phyloP scores from a whole-genome alignment of 1,140 invertebrate genomes.

The Stegodyphus dumicola region DNA sequence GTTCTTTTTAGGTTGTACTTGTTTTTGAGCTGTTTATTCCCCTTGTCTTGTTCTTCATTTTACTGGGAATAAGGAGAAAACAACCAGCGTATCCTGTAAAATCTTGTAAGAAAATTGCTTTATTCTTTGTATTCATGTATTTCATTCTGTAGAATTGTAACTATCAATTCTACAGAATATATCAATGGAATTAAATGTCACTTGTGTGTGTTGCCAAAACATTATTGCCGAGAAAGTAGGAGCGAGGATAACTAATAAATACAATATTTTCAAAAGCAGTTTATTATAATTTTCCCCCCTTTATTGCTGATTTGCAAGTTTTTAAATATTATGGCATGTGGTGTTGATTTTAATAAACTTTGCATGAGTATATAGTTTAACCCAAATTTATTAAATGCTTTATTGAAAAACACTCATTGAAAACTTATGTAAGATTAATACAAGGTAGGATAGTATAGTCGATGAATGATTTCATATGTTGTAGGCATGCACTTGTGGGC shows the following conservation, averaged over 20 bases:
- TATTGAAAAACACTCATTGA: too few relatives aligned
- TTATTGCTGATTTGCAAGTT: too few relatives aligned
- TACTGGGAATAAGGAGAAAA: slow-evolving; percentile 69
- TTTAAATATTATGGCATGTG: too few relatives aligned
- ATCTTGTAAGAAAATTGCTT: slow-evolving; percentile 65
- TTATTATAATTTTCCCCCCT: too few relatives aligned
- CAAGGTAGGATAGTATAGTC: too few relatives aligned
- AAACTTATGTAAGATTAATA: too few relatives aligned
- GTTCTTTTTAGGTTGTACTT: slow-evolving; percentile 68
- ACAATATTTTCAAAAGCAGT: neutral
- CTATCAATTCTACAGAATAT: too few relatives aligned
- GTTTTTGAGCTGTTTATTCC: slow-evolving; percentile 71
- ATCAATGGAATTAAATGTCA: neutral
- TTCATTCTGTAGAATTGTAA: neutral
- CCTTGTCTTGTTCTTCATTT: slow-evolving; percentile 70
- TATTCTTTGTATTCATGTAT: neutral
- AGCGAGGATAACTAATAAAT: neutral
- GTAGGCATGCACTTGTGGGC: too few relatives aligned
- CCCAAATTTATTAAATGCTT: too few relatives aligned
- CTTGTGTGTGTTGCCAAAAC: neutral
- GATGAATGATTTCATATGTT: too few relatives aligned
- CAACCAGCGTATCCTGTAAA: slow-evolving; percentile 67
- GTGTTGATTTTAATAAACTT: too few relatives aligned
- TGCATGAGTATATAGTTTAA: too few relatives aligned
- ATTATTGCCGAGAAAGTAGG: neutral